Evolutionary conservation across 1,140 invertebrate genomes (phyloP), one percentile per base, ranked within the genome.

Genomic region (Euwallacea similis): DNA sequence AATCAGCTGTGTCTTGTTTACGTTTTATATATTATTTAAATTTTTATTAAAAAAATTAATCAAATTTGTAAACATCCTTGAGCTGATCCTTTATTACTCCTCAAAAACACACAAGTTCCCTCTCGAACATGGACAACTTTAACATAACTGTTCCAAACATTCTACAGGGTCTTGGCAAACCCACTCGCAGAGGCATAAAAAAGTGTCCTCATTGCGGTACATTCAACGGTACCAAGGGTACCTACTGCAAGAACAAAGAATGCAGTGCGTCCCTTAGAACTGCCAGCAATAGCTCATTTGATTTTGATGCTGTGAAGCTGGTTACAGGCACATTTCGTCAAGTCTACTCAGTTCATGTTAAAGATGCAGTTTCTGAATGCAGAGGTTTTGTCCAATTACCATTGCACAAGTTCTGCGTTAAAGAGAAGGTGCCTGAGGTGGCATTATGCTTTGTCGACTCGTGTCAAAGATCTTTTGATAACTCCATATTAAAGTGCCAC

Each of bases 131-230:
- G 64, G 56, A 55, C 42, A 66, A 42, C 41, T 55, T 54, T n/a
- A 44, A 54, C 7, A 13, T 66, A n/a, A 65, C 62, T 8, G 9
- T 13, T 50, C 13, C 54, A 56, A 56, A n/a, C 11, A 15, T 71
- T 10, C 53, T 75, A n/a, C 66, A 66, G 43, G 76, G 76, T 68
- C 73, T 81, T 42, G 80, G 80, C 8, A 76, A 75, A 64, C 21
- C 80, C 0, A 81, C 80, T 6, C 75, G 76, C 64, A 64, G 80
- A 47, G 91, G 72, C 10, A 86, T 93, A 0, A 83, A 88, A 73
- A 91, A 90, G 77, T 94, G 91, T 80, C 88, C 88, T 3, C 91
- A 93, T 79, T 94, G 92, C 85, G 89, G 90, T 0, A 90, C 88
- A 3, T 89, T 87, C 63, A 94, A 93, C 83, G 91, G 91, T 2